Base-by-base conservation (phyloP, 2,797 vertebrate genomes). In the Tapirus indicus region DNA sequence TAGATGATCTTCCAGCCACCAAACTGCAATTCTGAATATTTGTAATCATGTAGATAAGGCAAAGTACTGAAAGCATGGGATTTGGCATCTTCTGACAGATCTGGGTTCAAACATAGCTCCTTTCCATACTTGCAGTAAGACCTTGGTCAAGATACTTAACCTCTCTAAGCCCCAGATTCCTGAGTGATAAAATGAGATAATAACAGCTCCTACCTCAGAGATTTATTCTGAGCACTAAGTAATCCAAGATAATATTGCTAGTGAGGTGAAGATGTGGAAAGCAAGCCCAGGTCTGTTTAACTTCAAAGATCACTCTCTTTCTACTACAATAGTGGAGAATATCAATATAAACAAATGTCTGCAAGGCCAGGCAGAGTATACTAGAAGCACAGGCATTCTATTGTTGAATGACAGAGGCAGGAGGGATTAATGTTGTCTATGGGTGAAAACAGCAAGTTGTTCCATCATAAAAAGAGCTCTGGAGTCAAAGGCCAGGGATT, bases 181-280 rank as follows among this genome's bases (percentile, higher is more conserved):
- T 93, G 66, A 89, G 5, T 82, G 29, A 83, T 72, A 85, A 97
- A 83, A 66, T 66, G 87, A 97, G 71, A 62, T 20, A 96, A 49
- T 66, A 91, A 71, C 0, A 62, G 56, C 64, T 86, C 52, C 66
- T 77, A 69, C 18, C 1, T 66, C 41, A 47, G 56, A 77, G 29
- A 94, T 88, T 94, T 69, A 35, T 78, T 95, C 8, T 62, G 21
- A 83, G 41, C 38, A 58, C 32, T 85, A 68, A 41, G 27, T 66
- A 90, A 82, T 88, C 52, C 20, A 95, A 92, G 62, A 68, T 68
- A 88, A 79, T 13, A 78, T 14, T 68, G 52, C 6, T n/a, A 91
- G 35, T 62, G 87, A 56, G 18, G 25, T 6, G 27, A 64, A 87
- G 6, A 35, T 60, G 27, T 41, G 20, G 62, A 95, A 93, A 96